These are phyloP conservation scores for Pollimyrus isidori DNA, from an alignment of 2,113 vertebrate species.

Conservation along the genomic window DNA sequence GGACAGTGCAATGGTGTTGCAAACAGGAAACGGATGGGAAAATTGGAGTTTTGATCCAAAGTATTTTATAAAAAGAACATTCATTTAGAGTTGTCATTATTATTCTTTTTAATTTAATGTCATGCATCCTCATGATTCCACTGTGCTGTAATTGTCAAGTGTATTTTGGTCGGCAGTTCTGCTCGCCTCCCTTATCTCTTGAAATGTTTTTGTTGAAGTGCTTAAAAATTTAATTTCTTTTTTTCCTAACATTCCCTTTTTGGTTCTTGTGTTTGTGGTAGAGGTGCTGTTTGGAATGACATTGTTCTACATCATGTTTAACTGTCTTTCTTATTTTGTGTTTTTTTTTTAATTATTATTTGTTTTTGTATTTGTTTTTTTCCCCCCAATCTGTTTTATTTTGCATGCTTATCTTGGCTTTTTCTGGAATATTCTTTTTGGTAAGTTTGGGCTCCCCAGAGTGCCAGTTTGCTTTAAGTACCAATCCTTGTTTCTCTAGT, in stretches of 20 bases:
- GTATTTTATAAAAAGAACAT: neutral
- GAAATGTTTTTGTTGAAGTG: conserved; percentile 1
- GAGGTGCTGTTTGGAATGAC: conserved; percentile 13
- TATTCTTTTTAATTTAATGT: neutral
- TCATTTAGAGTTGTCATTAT: neutral
- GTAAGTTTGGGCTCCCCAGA: conserved; percentile 76
- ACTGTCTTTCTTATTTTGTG: conserved; percentile 14
- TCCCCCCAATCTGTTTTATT: conserved; percentile 64
- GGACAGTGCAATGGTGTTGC: neutral
- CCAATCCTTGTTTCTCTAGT: conserved; percentile 35
- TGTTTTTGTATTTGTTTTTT: conserved; percentile 43
- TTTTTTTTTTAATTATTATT: conserved; percentile 57
- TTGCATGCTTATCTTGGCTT: conserved; percentile 99
- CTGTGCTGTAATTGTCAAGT: neutral
- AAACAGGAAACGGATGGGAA: neutral
- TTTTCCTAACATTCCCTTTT: conserved; percentile 12
- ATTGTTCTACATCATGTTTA: conserved; percentile 15
- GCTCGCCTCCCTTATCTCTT: neutral
- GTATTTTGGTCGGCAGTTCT: conserved; percentile 3
- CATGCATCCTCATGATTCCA: conserved; percentile 14
- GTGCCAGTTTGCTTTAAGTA: conserved; percentile 40
- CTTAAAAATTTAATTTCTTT: neutral
- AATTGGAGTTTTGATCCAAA: neutral
- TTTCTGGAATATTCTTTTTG: conserved; percentile 99
- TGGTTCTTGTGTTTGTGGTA: conserved; percentile 12